Evolutionary conservation across 2,888 invertebrate species (phyloP).

Genomic region (Theretra japonica): DNA sequence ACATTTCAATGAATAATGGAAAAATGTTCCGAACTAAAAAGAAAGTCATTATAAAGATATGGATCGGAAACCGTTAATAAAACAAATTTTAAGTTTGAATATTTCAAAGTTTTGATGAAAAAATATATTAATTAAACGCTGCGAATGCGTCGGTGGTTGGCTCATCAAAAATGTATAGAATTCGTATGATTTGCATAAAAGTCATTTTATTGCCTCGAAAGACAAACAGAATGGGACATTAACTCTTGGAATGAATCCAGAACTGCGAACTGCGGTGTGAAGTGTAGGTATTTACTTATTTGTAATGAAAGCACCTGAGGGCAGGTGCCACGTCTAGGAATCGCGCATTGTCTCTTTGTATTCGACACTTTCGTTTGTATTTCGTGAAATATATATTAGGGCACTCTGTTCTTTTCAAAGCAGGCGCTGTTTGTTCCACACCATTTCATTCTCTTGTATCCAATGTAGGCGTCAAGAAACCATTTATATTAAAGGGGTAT

Average conservation of each 20-base stretch:
- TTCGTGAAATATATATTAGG: conserved; percentile 12
- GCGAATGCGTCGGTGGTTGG: conserved; percentile 69
- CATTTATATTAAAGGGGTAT: conserved; percentile 14
- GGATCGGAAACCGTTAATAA: conserved; percentile 32
- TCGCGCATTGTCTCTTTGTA: conserved; percentile 20
- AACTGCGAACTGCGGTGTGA: conserved; percentile 65
- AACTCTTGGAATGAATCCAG: conserved; percentile 78
- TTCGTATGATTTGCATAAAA: conserved; percentile 85
- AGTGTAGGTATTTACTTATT: conserved; percentile 43
- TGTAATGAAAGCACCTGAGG: conserved; percentile 29
- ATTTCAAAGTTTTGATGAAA: conserved; percentile 75
- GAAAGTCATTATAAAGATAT: conserved; percentile 28
- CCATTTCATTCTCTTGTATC: conserved; percentile 17
- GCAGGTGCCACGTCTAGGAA: conserved; percentile 31
- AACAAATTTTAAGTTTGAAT: conserved; percentile 59
- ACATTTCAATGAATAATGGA: not conserved
- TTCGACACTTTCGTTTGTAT: conserved; percentile 13
- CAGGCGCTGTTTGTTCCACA: conserved; percentile 1
- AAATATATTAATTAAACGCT: conserved; percentile 81
- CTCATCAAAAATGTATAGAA: conserved; percentile 85
- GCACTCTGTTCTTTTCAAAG: not conserved
- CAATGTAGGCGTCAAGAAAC: conserved; percentile 34
- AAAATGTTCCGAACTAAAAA: conserved; percentile 27
- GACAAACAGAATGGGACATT: conserved; percentile 84
- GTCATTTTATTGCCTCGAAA: conserved; percentile 84